Percentiles rank a stretch among this genome's conserved stretches.
These are phyloP conservation scores for Plemyria rubiginata DNA, from an alignment of 2,888 invertebrate genomes.

Conservation along the genomic window DNA sequence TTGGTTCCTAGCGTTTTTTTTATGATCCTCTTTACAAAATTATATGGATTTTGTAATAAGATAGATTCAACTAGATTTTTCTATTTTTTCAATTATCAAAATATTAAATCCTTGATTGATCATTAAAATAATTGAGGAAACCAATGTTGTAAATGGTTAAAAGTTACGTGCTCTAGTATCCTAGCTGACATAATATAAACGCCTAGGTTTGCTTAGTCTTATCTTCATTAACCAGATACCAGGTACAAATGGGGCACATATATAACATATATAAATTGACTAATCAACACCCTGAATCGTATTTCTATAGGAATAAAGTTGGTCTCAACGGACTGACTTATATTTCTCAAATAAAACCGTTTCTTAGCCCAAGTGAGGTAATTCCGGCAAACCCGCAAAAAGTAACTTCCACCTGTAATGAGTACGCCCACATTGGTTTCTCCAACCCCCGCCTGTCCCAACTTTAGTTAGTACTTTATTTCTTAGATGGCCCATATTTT, in stretches of 20 bases:
- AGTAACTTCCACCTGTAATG: slow-evolving; percentile 46
- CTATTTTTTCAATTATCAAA: neutral
- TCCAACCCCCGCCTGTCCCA: slow-evolving; percentile 47
- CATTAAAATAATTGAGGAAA: too few relatives aligned
- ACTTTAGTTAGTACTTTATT: slow-evolving; percentile 52
- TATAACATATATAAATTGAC: neutral
- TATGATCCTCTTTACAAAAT: too few relatives aligned
- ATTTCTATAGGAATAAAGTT: slow-evolving; percentile 32
- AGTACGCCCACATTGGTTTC: slow-evolving; percentile 43
- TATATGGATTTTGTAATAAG: too few relatives aligned
- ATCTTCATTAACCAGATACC: neutral
- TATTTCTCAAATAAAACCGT: slow-evolving; percentile 37
- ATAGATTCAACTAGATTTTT: too few relatives aligned
- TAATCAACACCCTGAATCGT: neutral
- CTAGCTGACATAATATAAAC: too few relatives aligned
- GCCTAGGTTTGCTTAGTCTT: neutral
- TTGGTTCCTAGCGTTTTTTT: too few relatives aligned
- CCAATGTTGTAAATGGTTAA: too few relatives aligned
- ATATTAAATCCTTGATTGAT: neutral
- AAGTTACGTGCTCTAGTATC: too few relatives aligned
- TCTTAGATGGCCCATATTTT: slow-evolving; percentile 46
- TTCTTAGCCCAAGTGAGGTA: slow-evolving; percentile 29
- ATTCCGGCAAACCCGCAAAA: slow-evolving; percentile 37
- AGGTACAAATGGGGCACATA: neutral
- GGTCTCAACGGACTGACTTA: slow-evolving; percentile 46